Evolutionary conservation across 2,888 invertebrate genomes (phyloP).

Genomic region (Listrodromus nycthemerus): DNA sequence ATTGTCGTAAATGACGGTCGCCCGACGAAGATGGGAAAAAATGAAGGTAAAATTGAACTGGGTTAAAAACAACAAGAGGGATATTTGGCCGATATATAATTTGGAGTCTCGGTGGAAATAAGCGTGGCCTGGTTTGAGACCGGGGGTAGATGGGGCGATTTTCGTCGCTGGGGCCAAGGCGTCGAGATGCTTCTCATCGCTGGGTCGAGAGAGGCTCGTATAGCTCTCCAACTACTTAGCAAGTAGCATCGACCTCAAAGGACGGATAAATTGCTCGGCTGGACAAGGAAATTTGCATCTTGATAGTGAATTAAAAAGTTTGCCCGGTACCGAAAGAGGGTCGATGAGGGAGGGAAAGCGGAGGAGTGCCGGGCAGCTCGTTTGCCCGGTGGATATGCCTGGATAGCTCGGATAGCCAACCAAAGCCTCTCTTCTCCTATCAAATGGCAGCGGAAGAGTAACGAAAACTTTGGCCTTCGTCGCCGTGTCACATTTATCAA

Average conservation of each 20-base stretch:
- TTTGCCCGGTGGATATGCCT: conserved; percentile 43
- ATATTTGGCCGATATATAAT: conserved; percentile 5
- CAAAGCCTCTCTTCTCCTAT: conserved; percentile 59
- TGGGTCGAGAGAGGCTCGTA: conserved; percentile 50
- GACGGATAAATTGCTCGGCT: conserved; percentile 77
- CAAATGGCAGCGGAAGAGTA: conserved; percentile 68
- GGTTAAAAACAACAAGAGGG: not conserved
- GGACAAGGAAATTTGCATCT: conserved; percentile 80
- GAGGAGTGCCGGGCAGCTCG: conserved; percentile 25
- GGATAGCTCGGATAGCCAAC: conserved; percentile 56
- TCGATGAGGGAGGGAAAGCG: conserved; percentile 20
- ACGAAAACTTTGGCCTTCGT: conserved; percentile 71
- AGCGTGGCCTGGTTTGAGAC: not conserved
- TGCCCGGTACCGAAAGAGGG: conserved; percentile 64
- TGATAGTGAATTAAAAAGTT: conserved; percentile 81
- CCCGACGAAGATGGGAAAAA: not conserved
- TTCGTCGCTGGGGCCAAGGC: conserved; percentile 16
- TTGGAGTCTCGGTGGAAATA: conserved; percentile 20
- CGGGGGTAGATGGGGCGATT: conserved; percentile 19
- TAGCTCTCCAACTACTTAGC: conserved; percentile 70
- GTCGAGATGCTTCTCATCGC: conserved; percentile 55
- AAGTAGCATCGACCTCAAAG: conserved; percentile 77
- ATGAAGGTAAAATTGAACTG: not conserved
- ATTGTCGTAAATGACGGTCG: too few relatives aligned
- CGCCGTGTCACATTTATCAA: conserved; percentile 75